Conservation (phyloP, 2,113 vertebrate genomes). For the Spheniscus mendiculus region DNA sequence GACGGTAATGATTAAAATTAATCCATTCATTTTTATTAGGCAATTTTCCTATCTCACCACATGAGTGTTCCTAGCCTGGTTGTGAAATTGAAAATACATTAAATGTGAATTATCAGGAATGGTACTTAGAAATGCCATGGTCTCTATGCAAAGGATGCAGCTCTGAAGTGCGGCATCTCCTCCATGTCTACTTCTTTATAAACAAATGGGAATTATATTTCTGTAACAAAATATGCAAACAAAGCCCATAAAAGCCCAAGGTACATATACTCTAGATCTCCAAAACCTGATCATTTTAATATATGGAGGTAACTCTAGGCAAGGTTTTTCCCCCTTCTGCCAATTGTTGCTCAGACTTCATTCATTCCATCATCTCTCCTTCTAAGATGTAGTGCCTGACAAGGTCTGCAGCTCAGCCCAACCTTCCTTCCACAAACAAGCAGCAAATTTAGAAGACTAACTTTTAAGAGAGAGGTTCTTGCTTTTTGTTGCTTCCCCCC, state of each 20-base stretch:
- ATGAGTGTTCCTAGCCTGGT: neutral
- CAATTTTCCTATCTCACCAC: neutral
- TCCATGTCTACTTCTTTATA: fast-evolving
- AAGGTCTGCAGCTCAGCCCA: neutral
- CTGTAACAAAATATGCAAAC: no score
- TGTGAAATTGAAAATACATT: neutral
- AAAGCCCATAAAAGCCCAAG: neutral
- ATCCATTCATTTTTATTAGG: neutral
- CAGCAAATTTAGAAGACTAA: neutral
- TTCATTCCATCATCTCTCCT: neutral
- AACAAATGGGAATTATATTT: fast-evolving
- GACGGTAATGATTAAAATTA: neutral
- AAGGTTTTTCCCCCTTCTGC: neutral
- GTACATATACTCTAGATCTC: fast-evolving
- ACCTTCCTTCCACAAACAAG: neutral
- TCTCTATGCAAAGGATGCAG: neutral
- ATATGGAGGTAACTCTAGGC: neutral
- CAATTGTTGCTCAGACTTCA: neutral
- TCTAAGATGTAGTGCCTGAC: neutral
- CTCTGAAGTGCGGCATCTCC: neutral
- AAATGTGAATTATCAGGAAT: fast-evolving
- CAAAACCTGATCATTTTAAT: neutral
- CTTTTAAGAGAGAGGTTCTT: neutral
- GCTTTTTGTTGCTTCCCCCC: neutral
- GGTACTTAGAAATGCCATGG: fast-evolving